Conservation (phyloP, 2,888 invertebrate genomes). For the Callimorpha dominula region DNA sequence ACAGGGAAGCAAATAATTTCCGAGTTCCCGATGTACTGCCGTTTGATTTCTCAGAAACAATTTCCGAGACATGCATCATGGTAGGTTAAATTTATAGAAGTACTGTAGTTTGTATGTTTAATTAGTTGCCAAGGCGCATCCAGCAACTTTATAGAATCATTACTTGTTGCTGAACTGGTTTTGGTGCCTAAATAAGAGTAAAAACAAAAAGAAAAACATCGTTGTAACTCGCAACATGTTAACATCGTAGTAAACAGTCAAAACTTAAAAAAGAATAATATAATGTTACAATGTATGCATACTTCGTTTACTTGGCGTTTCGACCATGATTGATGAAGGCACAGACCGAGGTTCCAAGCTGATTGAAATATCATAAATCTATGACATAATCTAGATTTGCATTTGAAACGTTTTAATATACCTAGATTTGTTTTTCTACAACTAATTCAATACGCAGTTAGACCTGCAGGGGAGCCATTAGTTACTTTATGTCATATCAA, state of each 20-base stretch:
- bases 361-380: background rate
- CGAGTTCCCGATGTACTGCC: constrained; percentile 66
- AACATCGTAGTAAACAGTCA: background rate
- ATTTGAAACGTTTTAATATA: too few species aligned
- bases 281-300: too few species aligned
- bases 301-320: background rate
- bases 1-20: constrained; percentile 68
- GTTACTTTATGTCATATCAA: constrained; percentile 16
- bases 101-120: background rate
- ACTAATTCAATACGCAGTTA: too few species aligned
- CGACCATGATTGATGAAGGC: background rate
- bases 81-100: constrained; percentile 26
- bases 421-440: too few species aligned
- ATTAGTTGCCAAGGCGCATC: background rate
- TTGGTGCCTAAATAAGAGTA: background rate
- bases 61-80: constrained; percentile 37
- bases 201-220: background rate
- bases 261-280: background rate
- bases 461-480: too few species aligned
- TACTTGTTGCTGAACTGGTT: background rate
- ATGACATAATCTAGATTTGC: background rate
- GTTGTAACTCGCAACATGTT: background rate
- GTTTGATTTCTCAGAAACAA: constrained; percentile 70
- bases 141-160: background rate
- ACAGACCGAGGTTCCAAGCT: background rate